These are phyloP conservation scores for Pterocles burchelli DNA, from an alignment of 2,113 vertebrate species.

Conservation along the genomic window DNA sequence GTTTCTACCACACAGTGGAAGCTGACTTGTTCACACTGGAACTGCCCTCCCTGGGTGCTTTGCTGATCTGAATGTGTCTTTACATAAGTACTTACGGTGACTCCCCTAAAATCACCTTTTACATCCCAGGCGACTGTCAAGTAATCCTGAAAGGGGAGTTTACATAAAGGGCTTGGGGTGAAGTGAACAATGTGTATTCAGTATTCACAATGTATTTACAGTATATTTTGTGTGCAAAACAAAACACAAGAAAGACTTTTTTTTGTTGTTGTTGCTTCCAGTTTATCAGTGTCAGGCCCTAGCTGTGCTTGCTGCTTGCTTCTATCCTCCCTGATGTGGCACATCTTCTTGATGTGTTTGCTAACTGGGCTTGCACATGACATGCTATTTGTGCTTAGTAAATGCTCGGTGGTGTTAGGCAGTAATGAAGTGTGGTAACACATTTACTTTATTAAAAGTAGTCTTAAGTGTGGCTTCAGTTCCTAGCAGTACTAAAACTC, in stretches of 20 bases:
- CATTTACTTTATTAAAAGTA: background rate
- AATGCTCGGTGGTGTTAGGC: background rate
- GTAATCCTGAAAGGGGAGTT: background rate
- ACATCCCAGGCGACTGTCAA: background rate
- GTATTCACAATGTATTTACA: background rate
- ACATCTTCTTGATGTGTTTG: background rate
- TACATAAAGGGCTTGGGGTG: background rate
- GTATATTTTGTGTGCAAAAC: background rate
- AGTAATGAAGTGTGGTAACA: background rate
- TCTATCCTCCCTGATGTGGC: background rate
- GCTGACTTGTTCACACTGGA: background rate
- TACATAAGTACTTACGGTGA: background rate
- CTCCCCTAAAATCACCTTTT: background rate
- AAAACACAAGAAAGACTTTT: background rate
- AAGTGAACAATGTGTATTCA: background rate
- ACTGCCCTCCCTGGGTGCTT: background rate
- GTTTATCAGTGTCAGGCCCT: background rate
- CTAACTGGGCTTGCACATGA: background rate
- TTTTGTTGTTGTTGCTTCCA: background rate
- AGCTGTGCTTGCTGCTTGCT: background rate
- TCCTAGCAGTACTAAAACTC: background rate
- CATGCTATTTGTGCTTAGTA: background rate
- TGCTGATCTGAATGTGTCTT: background rate
- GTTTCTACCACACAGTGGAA: background rate
- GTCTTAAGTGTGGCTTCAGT: background rate